Evolutionary conservation across 2,888 invertebrate species (phyloP).

Genomic region (Chymomyza amoena): DNA sequence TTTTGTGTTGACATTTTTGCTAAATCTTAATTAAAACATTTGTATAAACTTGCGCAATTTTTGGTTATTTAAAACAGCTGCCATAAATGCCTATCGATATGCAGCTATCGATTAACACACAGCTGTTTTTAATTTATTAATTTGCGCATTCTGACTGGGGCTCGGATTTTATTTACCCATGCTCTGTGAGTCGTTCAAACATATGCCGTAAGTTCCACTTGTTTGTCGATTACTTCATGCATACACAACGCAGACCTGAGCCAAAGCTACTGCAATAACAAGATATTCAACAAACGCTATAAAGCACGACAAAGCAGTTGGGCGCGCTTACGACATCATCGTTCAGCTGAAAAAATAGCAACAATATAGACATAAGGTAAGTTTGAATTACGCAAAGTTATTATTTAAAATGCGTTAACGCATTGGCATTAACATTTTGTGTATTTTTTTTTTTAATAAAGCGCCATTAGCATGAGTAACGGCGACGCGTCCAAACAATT

Average conservation of each 20-base stretch:
- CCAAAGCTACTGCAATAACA: background rate
- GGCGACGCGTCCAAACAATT: background rate
- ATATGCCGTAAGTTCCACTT: conserved; percentile 1
- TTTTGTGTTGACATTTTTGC: too few species aligned
- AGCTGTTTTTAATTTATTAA: background rate
- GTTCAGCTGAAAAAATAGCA: background rate
- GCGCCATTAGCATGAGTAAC: background rate
- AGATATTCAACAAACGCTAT: background rate
- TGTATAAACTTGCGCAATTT: too few species aligned
- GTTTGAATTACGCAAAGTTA: background rate
- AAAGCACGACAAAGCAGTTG: background rate
- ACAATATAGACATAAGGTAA: background rate
- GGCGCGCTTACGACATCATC: background rate
- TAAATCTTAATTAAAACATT: too few species aligned
- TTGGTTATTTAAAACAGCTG: background rate
- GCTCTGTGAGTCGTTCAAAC: conserved; percentile 21
- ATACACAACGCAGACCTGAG: conserved; percentile 1
- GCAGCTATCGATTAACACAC: background rate
- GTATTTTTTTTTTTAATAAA: background rate
- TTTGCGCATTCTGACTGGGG: background rate
- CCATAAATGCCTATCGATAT: background rate
- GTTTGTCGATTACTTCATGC: conserved; percentile 38
- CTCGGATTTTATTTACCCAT: conserved; percentile 41
- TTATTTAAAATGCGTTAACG: background rate
- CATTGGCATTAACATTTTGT: background rate